Evolutionary conservation across 2,113 vertebrate genomes (phyloP), one percentile per base, ranked within the genome.

Genomic region (Neodontobutis hainanensis): DNA sequence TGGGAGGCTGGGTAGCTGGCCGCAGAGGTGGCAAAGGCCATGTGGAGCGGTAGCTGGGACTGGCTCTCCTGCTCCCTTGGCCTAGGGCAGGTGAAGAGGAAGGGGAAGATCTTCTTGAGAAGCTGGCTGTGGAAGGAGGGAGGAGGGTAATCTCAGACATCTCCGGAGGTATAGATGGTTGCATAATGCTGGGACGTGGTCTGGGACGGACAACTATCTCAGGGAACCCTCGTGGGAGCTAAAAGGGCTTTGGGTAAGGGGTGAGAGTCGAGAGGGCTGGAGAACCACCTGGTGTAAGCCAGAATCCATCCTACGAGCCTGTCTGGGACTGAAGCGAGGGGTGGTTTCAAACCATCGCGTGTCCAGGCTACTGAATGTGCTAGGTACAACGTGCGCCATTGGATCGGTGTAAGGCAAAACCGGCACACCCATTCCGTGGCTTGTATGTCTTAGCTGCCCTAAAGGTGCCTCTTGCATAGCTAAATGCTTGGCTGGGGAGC

Each of bases 271-370:
- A 6, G 97, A 98, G 70, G 97, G 97, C 89, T 98, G 97, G 83
- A 99, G 96, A 92, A 99, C 97, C 93, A 98, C 96, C 93, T 96
- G 96, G 93, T 96, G 96, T 93, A 96, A 93, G 92, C 96, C 94
- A 88, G 95, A 89, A 91, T 98, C 97, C 69, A 96, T 92, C 82
- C 96, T 95, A 87, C 95, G 94, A 89, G 90, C 91, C 89, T 96
- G 96, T 88, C 96, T 94, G 80, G 97, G 97, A 88, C 96, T 98
- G 81, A 96, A 95, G 90, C 94, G 93, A 78, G 95, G 94, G 84
- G 94, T 92, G 75, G 95, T 94, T 89, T 98, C 96, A 35, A 96
- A 98, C 97, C 97, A 98, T 92, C 95, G 94, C 63, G 95, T 97
- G 91, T 97, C 96, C 94, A 99, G 92, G 92, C 92, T 90, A 88